phyloP scores from a whole-genome alignment of 1,140 invertebrate genomes.

The Dreissena polymorpha region DNA sequence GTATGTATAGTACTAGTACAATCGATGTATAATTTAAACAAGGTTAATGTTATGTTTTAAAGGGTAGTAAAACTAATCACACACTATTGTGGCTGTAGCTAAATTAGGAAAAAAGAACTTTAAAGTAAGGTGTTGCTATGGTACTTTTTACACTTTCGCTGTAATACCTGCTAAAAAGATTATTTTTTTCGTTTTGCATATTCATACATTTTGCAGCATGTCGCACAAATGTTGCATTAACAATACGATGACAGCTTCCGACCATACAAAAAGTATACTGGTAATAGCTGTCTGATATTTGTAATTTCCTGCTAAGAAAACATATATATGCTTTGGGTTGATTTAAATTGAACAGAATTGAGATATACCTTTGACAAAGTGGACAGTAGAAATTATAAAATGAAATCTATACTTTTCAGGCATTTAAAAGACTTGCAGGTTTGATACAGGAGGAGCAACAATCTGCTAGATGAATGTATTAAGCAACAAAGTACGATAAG shows the following conservation, averaged over 20 bases:
- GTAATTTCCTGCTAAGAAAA: neutral
- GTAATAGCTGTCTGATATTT: neutral
- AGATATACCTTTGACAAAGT: no score
- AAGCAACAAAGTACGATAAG: no score
- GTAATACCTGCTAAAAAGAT: neutral
- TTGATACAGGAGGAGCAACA: slow-evolving; percentile 55
- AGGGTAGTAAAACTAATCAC: neutral
- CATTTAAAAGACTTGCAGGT: slow-evolving; percentile 58
- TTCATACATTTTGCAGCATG: no score
- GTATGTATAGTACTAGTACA: neutral
- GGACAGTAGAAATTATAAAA: neutral
- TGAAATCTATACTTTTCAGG: slow-evolving; percentile 47
- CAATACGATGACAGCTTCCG: no score
- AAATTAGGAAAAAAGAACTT: neutral
- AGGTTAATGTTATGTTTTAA: no score
- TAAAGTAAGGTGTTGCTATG: neutral
- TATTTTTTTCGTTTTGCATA: no score
- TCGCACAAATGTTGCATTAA: no score
- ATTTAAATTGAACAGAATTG: neutral
- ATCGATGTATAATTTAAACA: neutral
- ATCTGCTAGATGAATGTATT: no score
- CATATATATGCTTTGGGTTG: neutral
- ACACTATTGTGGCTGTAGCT: neutral
- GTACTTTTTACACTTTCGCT: neutral
- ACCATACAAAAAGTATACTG: no score